Evolutionary conservation across 2,113 vertebrate species (phyloP).

Genomic region (Neofelis nebulosa): DNA sequence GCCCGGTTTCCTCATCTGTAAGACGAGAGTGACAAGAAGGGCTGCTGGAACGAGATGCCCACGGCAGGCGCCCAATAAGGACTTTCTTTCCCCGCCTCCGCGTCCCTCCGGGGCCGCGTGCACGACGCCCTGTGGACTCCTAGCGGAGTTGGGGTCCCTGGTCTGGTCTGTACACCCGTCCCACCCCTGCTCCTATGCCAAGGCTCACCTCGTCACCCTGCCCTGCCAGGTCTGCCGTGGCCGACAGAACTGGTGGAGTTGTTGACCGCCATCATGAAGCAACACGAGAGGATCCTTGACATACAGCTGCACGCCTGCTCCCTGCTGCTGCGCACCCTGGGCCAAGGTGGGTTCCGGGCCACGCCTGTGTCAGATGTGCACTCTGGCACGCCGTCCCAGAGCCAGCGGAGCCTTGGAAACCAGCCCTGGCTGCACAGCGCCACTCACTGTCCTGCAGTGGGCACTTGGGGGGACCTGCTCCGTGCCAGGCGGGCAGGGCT

Average conservation of each 20-base stretch:
- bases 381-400: no score
- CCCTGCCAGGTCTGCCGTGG: constrained; percentile 56
- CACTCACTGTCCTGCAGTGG: accelerated
- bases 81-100: accelerated
- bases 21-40: accelerated
- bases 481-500: background rate
- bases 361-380: accelerated
- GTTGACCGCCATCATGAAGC: constrained; percentile 67
- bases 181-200: background rate
- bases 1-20: background rate
- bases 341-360: constrained; percentile 59
- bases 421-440: background rate
- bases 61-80: accelerated
- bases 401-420: background rate
- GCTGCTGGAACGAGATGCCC: accelerated
- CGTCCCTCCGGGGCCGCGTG: accelerated
- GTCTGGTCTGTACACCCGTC: background rate
- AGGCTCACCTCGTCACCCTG: accelerated
- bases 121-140: accelerated
- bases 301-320: constrained; percentile 78
- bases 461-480: accelerated
- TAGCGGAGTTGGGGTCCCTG: background rate
- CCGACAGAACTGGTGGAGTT: background rate
- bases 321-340: constrained; percentile 80
- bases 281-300: constrained; percentile 66